These are phyloP conservation scores for Tetanocera ferruginea DNA, from an alignment of 2,888 invertebrate genomes.

Conservation along the genomic window DNA sequence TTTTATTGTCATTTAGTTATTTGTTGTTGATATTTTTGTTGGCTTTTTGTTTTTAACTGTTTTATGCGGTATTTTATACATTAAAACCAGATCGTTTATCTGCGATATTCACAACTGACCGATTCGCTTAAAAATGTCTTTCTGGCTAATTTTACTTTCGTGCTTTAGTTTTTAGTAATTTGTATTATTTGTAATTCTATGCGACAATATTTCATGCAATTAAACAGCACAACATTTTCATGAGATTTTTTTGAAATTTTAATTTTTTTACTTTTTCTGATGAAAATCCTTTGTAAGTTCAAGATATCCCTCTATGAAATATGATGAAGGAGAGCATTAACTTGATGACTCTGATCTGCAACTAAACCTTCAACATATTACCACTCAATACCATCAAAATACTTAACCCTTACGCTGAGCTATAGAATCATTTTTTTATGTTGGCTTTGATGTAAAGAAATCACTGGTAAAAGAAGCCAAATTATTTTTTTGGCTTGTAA, in stretches of 20 bases:
- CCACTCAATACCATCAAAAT: too few relatives aligned
- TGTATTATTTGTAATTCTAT: conserved; percentile 51
- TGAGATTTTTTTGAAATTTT: background rate
- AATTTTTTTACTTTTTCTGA: background rate
- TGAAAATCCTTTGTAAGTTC: background rate
- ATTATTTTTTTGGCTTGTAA: too few relatives aligned
- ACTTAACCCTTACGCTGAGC: too few relatives aligned
- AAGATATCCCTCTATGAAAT: too few relatives aligned
- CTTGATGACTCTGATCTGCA: too few relatives aligned
- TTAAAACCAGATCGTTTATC: conserved; percentile 56
- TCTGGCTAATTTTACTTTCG: conserved; percentile 35
- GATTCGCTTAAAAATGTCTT: conserved; percentile 37
- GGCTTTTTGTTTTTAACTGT: conserved; percentile 10
- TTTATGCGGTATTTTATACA: conserved; percentile 32
- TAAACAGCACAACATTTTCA: conserved; percentile 20
- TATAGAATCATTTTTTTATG: too few relatives aligned
- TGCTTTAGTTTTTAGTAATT: conserved; percentile 1
- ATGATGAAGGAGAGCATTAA: too few relatives aligned
- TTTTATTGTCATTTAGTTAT: conserved; percentile 46
- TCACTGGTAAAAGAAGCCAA: too few relatives aligned
- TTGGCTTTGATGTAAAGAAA: too few relatives aligned
- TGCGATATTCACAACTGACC: conserved; percentile 57
- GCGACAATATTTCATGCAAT: conserved; percentile 49
- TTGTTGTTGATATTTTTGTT: conserved; percentile 30
- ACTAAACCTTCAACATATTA: too few relatives aligned